Conservation (phyloP, 2,888 invertebrate species). For the Nesidiocoris tenuis region DNA sequence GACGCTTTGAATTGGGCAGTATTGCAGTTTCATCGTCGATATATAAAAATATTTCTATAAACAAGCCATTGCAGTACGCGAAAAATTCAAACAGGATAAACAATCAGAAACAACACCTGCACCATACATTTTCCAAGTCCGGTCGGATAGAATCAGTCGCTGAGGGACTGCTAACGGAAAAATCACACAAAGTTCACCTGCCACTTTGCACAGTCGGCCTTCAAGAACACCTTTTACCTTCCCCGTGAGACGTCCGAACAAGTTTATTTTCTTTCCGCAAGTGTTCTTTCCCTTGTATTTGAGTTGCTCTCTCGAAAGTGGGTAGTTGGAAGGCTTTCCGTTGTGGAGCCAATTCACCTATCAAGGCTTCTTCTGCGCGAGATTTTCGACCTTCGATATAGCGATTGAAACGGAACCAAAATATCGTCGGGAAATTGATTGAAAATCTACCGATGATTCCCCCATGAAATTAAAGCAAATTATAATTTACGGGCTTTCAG, state of each 20-base stretch:
- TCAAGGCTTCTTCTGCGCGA: conserved; percentile 2
- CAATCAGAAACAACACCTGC: too few relatives aligned
- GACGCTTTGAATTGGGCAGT: too few relatives aligned
- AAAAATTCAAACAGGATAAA: too few relatives aligned
- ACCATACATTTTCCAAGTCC: too few relatives aligned
- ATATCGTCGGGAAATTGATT: too few relatives aligned
- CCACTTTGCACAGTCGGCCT: neutral
- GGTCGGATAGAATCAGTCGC: too few relatives aligned
- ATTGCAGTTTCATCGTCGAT: too few relatives aligned
- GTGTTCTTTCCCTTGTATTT: conserved; percentile 22
- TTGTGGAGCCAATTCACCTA: conserved; percentile 5
- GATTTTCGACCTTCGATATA: neutral
- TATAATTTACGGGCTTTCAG: too few relatives aligned
- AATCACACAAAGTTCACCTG: neutral
- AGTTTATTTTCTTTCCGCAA: conserved; percentile 2
- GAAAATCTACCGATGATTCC: too few relatives aligned
- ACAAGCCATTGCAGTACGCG: too few relatives aligned
- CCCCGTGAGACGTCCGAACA: neutral
- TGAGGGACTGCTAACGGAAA: neutral
- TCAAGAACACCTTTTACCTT: neutral
- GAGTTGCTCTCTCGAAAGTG: conserved; percentile 9
- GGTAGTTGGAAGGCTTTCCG: conserved; percentile 7
- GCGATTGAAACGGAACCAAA: neutral
- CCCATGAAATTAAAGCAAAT: too few relatives aligned
- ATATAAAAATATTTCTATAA: too few relatives aligned